Evolutionary conservation across 2,113 vertebrate species (phyloP), one percentile per base, ranked within the genome.

Genomic region (Butorides virescens): DNA sequence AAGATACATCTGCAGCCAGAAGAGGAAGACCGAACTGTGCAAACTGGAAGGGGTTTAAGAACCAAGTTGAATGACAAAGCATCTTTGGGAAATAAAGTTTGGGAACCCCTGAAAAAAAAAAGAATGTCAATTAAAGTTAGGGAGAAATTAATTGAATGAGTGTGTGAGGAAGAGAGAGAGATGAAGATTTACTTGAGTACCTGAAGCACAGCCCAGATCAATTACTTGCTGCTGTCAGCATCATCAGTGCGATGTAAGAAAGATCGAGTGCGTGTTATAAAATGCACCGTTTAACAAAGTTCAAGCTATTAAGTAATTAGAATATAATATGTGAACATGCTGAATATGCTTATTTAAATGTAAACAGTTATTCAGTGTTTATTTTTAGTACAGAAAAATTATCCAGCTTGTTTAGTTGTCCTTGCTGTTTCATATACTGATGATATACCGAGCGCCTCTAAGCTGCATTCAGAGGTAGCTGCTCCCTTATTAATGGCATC

Each of bases 301-400:
- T 92, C 85, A 95, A 77, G 89, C 89, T 94, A 97, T 97, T 95
- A 97, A 97, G 95, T 96, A 95, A 97, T 97, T 97, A 94, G 86
- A 95, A 92, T 94, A 95, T 95, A 97, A 95, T 94, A 92, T 88
- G 77, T 92, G 92, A 96, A 95, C 96, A 97, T 95, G 96, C 97
- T 96, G 96, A 97, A 95, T 97, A 88, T 59, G 92, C 95, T 95
- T 97, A 89, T 94, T 97, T 95, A 75, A 93, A 91, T 90, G 94
- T 95, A 97, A 96, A 95, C 22, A 3, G 77, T 92, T 95, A 93
- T 91, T 93, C 89, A 82, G 15, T 89, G 70, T 88, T 95, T 97
- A 97, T 97, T 95, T 97, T 96, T 96, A 96, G 93, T 88, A 50
- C 17, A 58, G 77, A 77, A 86, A 76, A 76, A 94, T 58, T 74